These are phyloP conservation scores for Scaptomyza parva DNA, from an alignment of 2,888 invertebrate genomes.

Conservation along the genomic window DNA sequence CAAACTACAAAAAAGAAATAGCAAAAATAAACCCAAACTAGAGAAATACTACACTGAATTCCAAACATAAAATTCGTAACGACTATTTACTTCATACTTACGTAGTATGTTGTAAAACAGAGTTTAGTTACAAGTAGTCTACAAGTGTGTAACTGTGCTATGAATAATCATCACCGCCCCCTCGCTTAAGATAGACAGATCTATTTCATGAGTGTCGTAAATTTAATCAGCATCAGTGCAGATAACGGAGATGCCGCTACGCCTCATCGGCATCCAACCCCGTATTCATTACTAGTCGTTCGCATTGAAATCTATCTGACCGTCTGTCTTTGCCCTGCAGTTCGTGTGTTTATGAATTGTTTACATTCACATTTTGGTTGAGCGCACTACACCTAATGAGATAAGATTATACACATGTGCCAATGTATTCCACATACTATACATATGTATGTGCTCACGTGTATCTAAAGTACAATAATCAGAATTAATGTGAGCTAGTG, in stretches of 20 bases:
- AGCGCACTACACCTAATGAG: constrained; percentile 26
- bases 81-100: constrained; percentile 1
- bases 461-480: constrained; percentile 5
- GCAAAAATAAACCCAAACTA: too few relatives aligned
- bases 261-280: constrained; percentile 35
- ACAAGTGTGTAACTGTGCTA: constrained; percentile 39
- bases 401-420: constrained; percentile 29
- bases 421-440: background rate
- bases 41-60: constrained; percentile 16
- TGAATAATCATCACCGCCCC: constrained; percentile 65
- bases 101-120: constrained; percentile 17
- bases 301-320: background rate
- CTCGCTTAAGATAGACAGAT: constrained; percentile 31
- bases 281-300: constrained; percentile 17
- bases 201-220: constrained; percentile 48
- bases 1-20: constrained; percentile 1
- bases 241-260: constrained; percentile 44
- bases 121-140: constrained; percentile 26
- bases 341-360: constrained; percentile 29
- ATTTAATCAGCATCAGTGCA: constrained; percentile 61
- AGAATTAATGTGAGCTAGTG: constrained; percentile 25
- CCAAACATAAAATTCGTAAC: constrained; percentile 20
- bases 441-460: constrained; percentile 21
- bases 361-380: constrained; percentile 28
- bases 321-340: constrained; percentile 9